Evolutionary conservation across 1,140 invertebrate species (phyloP), one percentile per base, ranked within the genome.

Genomic region (Gonatopus flavifemur): DNA sequence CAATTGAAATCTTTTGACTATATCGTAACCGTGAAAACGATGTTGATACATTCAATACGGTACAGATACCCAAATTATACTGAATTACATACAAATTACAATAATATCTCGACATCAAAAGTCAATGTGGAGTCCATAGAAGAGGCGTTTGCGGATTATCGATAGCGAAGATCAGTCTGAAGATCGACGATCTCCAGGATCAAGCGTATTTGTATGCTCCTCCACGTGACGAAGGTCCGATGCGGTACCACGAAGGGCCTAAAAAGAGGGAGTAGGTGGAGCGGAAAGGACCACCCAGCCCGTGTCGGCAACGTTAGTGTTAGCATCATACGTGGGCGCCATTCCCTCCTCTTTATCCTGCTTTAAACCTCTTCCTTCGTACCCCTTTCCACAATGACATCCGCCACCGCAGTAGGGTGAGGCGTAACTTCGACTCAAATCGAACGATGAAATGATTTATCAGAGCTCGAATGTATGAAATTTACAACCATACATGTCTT

Each of bases 271-370:
- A 67, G 70, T 72, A 62, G 67, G 67, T 64, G 53, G 66, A 69
- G 67, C 60, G 56, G 59, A 40, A 52, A 62, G 68, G 76, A 78
- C 76, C 76, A 78, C 76, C 76, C 76, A 78, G 72, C 52, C 67
- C 55, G 72, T 76, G 73, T 75, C 70, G 66, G 69, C 66, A 63
- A 62, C 67, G 60, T 71, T 62, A 70, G 59, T 67, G 66, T 72
- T 76, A 75, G 72, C 68, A 72, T 71, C 74, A 73, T 64, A 73
- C 74, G 76, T 77, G 74, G 74, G 76, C 73, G 74, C 72, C 70
- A 71, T 74, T 72, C 64, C 62, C 73, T 69, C 55, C 59, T 66
- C 49, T 43, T 67, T 69, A 65, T 71, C 52, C 48, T 54, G 47
- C 51, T 60, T 57, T 57, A 49, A 31, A 59, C 62, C 52, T 57